Evolutionary conservation across 2,888 invertebrate species (phyloP).

Genomic region (Conus canariensis): DNA sequence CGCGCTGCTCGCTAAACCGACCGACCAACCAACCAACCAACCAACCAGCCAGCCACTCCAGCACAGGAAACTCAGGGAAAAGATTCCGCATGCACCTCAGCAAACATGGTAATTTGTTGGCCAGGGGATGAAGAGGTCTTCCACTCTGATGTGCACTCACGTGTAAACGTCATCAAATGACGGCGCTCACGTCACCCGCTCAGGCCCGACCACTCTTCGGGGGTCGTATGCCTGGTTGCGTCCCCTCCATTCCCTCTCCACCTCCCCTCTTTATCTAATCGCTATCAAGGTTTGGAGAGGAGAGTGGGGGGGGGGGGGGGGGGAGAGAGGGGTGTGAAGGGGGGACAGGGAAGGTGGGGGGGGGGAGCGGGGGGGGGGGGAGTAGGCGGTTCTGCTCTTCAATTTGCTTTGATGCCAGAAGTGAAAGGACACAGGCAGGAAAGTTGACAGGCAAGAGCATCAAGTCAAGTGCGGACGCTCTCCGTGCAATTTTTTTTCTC

Average conservation of each 20-base stretch:
- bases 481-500: too few species aligned
- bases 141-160: neutral
- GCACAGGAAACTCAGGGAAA: neutral
- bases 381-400: neutral
- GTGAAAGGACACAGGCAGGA: neutral
- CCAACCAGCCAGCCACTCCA: too few species aligned
- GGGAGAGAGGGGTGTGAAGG: too few species aligned
- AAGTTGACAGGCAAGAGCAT: neutral
- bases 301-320: too few species aligned
- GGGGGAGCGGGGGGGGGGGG: too few species aligned
- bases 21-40: too few species aligned
- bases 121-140: slow-evolving; percentile 1
- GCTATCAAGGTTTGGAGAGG: neutral
- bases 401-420: neutral
- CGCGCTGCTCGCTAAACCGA: too few species aligned
- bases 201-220: neutral
- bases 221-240: slow-evolving; percentile 3
- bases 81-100: neutral
- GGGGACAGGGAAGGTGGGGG: too few species aligned
- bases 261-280: neutral
- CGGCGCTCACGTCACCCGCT: neutral
- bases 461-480: neutral
- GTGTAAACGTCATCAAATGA: slow-evolving; percentile 25
- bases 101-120: slow-evolving; percentile 13
- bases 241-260: neutral